Evolutionary conservation across 2,113 vertebrate genomes (phyloP), one percentile per base, ranked within the genome.

Genomic region (Actinemys pallida): DNA sequence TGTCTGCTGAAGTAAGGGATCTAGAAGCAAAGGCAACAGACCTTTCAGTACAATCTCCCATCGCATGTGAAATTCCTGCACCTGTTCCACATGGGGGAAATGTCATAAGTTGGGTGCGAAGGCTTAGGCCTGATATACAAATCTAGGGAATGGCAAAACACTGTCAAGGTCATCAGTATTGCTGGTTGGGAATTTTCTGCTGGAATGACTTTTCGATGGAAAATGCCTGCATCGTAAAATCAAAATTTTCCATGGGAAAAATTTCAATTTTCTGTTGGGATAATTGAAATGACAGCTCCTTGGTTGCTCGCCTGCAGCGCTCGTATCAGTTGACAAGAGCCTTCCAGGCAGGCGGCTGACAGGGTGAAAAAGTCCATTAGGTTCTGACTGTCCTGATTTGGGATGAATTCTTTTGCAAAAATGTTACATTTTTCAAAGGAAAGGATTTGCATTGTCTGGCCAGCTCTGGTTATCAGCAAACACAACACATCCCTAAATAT

Each of bases 91-190:
- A 20, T n/a, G 35, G 53, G 31, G 35, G 62, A 69, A 69, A 69
- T n/a, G 59, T 17, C 95, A 87, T 53, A 97, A 95, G 88, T 94
- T 57, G 91, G 75, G 42, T 96, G 83, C 14, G 53, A 89, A 96
- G 94, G 88, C 86, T 92, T 96, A 86, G 88, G 82, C 86, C 76
- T 94, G 92, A 95, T 97, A 93, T 42, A 93, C 84, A 95, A 96
- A 91, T 94, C 95, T 89, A 88, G 93, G 86, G 22, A 92, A 95
- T 95, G 93, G 93, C 96, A 97, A 96, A 97, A 97, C 93, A 93
- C 87, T 97, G 96, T 97, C 94, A 97, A 96, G 91, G 95, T 95
- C 96, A 93, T 96, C 96, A 96, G 95, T 96, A 95, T 94, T 96
- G 92, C 47, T 59, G 65, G 94, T 95, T 95, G 91, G 91, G 93